phyloP scores from a whole-genome alignment of 2,888 invertebrate species.

The Agelastica alni region DNA sequence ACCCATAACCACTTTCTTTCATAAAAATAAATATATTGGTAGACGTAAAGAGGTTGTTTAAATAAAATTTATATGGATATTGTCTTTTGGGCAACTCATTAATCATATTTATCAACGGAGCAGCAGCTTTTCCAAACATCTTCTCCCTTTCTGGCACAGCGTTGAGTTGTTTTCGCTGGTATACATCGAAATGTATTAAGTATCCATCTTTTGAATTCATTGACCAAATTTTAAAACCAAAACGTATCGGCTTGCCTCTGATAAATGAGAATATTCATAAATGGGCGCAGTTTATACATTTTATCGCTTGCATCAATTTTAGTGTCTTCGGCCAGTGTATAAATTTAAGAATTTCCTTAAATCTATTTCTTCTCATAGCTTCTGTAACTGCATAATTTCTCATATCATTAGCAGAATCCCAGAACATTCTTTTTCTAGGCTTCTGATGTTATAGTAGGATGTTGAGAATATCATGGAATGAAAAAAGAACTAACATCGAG shows the following conservation, averaged over 20 bases:
- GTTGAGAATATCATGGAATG: too few relatives aligned
- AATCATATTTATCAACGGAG: too few relatives aligned
- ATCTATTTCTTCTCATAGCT: constrained; percentile 30
- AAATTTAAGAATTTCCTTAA: constrained; percentile 26
- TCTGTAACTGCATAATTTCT: constrained; percentile 28
- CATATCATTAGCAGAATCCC: constrained; percentile 27
- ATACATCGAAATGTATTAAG: constrained; percentile 34
- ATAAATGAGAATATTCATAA: constrained; percentile 39
- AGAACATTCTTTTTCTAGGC: constrained; percentile 8
- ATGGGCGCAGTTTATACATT: constrained; percentile 38
- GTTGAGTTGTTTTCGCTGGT: constrained; percentile 26
- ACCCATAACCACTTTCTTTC: constrained; percentile 5
- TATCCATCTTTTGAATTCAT: constrained; percentile 34
- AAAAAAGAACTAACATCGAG: too few relatives aligned
- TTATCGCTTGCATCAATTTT: constrained; percentile 34
- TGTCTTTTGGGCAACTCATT: neutral
- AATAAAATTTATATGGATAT: constrained; percentile 18
- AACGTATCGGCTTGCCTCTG: constrained; percentile 30
- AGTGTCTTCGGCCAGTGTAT: constrained; percentile 32
- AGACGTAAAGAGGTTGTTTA: constrained; percentile 23
- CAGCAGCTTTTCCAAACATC: too few relatives aligned
- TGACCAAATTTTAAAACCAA: constrained; percentile 28
- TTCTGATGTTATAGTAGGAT: too few relatives aligned
- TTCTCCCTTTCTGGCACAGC: constrained; percentile 7
- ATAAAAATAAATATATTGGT: constrained; percentile 12